Conservation (phyloP, 2,888 invertebrate species). For the Phalera bucephala region DNA sequence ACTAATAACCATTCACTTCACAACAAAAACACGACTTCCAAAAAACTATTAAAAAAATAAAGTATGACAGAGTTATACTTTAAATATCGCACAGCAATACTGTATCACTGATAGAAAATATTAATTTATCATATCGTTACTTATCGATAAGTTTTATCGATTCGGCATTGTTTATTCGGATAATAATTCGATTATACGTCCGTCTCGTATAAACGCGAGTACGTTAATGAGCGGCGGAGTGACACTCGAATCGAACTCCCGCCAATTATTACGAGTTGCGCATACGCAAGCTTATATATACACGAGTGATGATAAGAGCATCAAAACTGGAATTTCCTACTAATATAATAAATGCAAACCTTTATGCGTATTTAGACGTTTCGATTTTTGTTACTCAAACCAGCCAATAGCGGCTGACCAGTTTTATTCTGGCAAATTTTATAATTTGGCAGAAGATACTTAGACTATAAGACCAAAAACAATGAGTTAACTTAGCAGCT, state of each 20-base stretch:
- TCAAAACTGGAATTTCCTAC: neutral
- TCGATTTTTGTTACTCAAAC: no score
- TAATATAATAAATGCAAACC: no score
- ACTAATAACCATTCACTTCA: slow-evolving; percentile 27
- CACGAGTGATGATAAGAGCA: slow-evolving; percentile 21
- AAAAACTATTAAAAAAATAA: neutral
- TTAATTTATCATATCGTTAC: slow-evolving; percentile 1
- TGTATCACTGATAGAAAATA: slow-evolving; percentile 1
- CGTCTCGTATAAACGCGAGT: slow-evolving; percentile 5
- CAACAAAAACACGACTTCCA: slow-evolving; percentile 2
- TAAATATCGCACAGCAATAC: neutral
- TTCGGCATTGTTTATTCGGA: slow-evolving; percentile 11
- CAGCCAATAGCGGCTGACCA: no score
- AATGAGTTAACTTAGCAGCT: no score
- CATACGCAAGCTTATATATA: slow-evolving; percentile 27
- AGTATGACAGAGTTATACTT: neutral
- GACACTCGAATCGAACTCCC: slow-evolving; percentile 24
- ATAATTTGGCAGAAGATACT: no score
- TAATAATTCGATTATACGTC: slow-evolving; percentile 19
- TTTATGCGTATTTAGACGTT: no score
- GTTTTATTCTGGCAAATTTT: no score
- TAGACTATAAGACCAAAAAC: no score
- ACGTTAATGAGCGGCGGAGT: slow-evolving; percentile 3
- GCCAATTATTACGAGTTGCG: slow-evolving; percentile 21
- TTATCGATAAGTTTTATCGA: slow-evolving; percentile 20